Evolutionary conservation across 2,888 invertebrate genomes (phyloP), one percentile per base, ranked within the genome.

Genomic region (Philopedon plagiatum): DNA sequence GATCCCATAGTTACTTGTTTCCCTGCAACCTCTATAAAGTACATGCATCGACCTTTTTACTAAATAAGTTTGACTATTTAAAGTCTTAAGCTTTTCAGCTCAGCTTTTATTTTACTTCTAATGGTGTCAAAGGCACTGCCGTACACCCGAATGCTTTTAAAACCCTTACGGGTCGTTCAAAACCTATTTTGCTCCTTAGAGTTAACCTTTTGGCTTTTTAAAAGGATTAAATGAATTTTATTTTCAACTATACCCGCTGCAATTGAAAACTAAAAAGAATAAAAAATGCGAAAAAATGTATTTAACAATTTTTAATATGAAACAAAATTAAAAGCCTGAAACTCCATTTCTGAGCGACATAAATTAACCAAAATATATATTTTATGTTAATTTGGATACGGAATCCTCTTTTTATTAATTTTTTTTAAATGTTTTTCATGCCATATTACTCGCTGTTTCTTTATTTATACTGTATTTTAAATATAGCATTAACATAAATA

Each of bases 91-190:
- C 69, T 69, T 69, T 68, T 69, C 44, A 65, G 39, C 41, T 21
- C n/a, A 26, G 62, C 62, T 63, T 62, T 69, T 67, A 67, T 67
- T 67, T 67, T 60, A 58, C 65, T 49, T 49, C 32, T 57, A 57
- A 18, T 60, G 58, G 58, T 63, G 69, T 69, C 69, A 69, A 69
- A 69, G 69, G 44, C 49, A 57, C 62, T 54, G 69, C 44, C 44
- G 56, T 63, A 69, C 69, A 62, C 44, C 57, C 69, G 56, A 69
- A 69, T 46, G 69, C 69, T 69, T 69, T 69, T 69, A 69, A 54
- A 32, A 46, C 57, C 62, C 61, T 61, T 41, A 68, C 26, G 44
- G 69, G 44, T 46, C 57, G 57, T 69, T 49, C 57, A 69, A 69
- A 69, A 69, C 57, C 69, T 63, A 63, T 69, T 69, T 69, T 57